Evolutionary conservation across 2,113 vertebrate genomes (phyloP), one percentile per base, ranked within the genome.

Genomic region (Boulengeromyrus knoepffleri): DNA sequence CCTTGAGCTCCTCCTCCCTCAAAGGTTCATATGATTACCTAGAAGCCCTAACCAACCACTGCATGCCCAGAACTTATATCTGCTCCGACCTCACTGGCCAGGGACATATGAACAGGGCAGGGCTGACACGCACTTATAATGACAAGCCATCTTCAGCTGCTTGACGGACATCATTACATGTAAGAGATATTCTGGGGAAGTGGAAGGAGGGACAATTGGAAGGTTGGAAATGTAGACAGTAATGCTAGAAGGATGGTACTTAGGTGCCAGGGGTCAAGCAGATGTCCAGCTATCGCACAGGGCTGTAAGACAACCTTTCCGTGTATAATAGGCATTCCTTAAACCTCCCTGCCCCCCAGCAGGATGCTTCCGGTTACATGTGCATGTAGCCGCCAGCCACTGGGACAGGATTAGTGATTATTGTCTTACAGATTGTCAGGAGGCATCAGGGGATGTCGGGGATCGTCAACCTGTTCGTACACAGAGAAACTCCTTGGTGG

Each of bases 391-490:
- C 3, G 7, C 42, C n/a, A 17, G 66, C 74, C 88, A 74, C 45
- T 89, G 42, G 31, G 46, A 74, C 27, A 15, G 24, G 15, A 89
- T 89, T 89, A 89, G 88, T 21, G 88, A 80, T 89, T 13, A 70
- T 70, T 39, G 45, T 77, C 62, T 89, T 21, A 74, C 9, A 70
- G 42, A 70, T 49, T 74, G 88, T 88, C 88, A 88, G 19, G 7
- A 10, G 12, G 10, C 42, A 50, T 89, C 62, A 66, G 39, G 4
- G 39, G 52, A 53, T 17, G 52, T 53, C 15, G 15, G 52, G 13
- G 15, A 53, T 53, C 52, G 19, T 19, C 52, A 53, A 19, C 15
- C 52, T 53, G 52, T 53, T 53, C 15, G 21, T 58, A 58, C 21
- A 24, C 53, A 21, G 87, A 36, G 31, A 6, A 56, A 21, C 53